Conservation (phyloP, 2,888 invertebrate species). For the Eilema sororculum region DNA sequence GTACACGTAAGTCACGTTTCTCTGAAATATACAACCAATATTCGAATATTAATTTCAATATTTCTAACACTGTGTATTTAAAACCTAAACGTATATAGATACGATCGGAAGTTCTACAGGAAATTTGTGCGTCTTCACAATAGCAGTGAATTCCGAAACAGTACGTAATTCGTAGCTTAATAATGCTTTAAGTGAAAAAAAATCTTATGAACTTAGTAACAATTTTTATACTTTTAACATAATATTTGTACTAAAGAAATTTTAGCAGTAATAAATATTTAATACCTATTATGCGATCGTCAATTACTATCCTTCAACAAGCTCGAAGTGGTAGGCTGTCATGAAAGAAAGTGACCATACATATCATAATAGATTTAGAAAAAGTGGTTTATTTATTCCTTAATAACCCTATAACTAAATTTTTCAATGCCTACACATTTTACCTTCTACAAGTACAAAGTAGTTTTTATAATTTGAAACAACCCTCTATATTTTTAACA, state of each 20-base stretch:
- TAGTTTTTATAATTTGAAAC: constrained; percentile 33
- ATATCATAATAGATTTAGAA: constrained; percentile 28
- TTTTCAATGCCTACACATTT: constrained; percentile 17
- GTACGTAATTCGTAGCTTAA: constrained; percentile 75
- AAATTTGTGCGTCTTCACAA: constrained; percentile 44
- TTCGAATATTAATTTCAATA: constrained; percentile 17
- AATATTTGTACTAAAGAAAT: constrained; percentile 72
- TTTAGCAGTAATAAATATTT: constrained; percentile 73
- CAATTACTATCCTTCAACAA: constrained; percentile 79
- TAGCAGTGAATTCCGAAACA: constrained; percentile 49
- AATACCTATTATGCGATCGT: constrained; percentile 72
- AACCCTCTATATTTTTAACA: constrained; percentile 12
- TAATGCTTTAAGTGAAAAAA: constrained; percentile 83
- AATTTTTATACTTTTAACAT: constrained; percentile 77
- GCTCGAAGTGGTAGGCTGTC: constrained; percentile 53
- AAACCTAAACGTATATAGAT: constrained; percentile 28
- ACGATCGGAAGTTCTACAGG: constrained; percentile 37
- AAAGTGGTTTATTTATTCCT: constrained; percentile 5
- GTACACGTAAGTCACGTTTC: constrained; percentile 38
- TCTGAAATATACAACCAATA: constrained; percentile 28
- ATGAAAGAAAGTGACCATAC: constrained; percentile 43
- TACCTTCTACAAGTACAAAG: constrained; percentile 29
- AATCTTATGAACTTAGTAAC: constrained; percentile 84
- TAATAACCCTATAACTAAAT: constrained; percentile 7
- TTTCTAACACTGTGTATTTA: constrained; percentile 33